A percentile compares a stretch with the other conserved stretches of the same genome.
These are phyloP conservation scores for Corydoras sp. DNA, from an alignment of 2,113 vertebrate genomes.

Conservation along the genomic window DNA sequence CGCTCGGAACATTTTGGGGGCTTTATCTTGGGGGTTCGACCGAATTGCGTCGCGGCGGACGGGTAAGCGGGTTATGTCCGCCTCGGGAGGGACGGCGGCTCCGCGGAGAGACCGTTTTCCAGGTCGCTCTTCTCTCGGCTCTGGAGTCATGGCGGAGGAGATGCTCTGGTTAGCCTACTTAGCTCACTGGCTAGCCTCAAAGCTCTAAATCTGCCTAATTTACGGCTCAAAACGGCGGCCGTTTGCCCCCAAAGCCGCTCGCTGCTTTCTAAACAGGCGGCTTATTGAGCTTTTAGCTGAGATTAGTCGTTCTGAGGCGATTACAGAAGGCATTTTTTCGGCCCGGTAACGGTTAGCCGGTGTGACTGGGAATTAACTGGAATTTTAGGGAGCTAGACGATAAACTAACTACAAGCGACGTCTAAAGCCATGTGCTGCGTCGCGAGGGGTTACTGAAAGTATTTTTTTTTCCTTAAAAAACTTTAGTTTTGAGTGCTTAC, in stretches of 20 bases:
- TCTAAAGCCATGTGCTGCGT: too few species aligned
- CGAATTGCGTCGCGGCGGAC: background rate
- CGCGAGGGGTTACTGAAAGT: too few species aligned
- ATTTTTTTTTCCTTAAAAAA: too few species aligned
- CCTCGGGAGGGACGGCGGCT: too few species aligned
- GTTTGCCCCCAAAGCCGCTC: background rate
- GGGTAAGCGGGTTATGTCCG: background rate
- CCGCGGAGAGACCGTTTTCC: background rate
- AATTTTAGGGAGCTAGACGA: too few species aligned
- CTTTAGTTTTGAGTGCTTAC: too few species aligned
- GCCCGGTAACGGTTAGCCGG: too few species aligned
- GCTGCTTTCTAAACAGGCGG: background rate
- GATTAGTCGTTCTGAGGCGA: too few species aligned
- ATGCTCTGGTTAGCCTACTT: conserved; percentile 14
- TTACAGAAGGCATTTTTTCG: too few species aligned
- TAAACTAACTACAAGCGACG: too few species aligned
- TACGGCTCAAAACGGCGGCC: background rate
- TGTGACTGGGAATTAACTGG: too few species aligned
- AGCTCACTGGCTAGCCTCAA: background rate
- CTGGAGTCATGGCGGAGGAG: background rate
- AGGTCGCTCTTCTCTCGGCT: background rate
- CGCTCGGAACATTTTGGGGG: background rate
- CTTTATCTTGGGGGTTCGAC: background rate
- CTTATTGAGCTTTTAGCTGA: background rate
- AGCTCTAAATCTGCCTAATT: conserved; percentile 2